phyloP scores from a whole-genome alignment of 2,888 invertebrate genomes.

The Nephrotoma guestfalica region DNA sequence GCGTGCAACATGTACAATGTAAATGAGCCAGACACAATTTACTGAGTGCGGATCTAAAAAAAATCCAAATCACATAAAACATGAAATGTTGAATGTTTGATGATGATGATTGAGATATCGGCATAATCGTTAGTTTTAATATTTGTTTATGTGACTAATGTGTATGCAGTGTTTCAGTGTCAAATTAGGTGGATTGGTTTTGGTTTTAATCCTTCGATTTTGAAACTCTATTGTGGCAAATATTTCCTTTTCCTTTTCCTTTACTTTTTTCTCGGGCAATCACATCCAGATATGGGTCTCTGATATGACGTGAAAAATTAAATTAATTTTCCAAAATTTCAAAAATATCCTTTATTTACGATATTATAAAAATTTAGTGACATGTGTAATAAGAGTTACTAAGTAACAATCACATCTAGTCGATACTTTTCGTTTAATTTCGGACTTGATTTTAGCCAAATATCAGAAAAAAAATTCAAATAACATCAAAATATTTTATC shows the following conservation, averaged over 20 bases:
- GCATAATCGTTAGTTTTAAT: neutral
- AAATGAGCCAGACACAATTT: neutral
- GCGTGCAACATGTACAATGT: neutral
- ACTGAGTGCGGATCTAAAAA: neutral
- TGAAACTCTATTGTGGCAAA: neutral
- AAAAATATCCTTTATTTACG: too few relatives aligned
- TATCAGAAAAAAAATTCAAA: too few relatives aligned
- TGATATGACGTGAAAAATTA: too few relatives aligned
- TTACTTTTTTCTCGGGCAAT: neutral
- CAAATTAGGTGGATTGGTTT: neutral
- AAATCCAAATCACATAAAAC: neutral
- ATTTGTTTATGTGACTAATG: neutral
- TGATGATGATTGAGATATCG: neutral
- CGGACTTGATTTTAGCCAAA: too few relatives aligned
- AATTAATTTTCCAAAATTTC: too few relatives aligned
- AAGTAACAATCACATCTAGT: too few relatives aligned
- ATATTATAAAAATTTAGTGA: too few relatives aligned
- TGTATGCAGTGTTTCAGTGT: neutral
- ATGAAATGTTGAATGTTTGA: neutral
- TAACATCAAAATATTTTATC: too few relatives aligned
- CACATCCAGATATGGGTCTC: neutral
- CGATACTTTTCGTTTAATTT: too few relatives aligned
- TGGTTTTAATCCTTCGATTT: neutral
- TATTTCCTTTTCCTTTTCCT: too few relatives aligned
- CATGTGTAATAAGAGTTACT: too few relatives aligned